phyloP scores from a whole-genome alignment of 2,113 vertebrate species.

The Percina caprodes region DNA sequence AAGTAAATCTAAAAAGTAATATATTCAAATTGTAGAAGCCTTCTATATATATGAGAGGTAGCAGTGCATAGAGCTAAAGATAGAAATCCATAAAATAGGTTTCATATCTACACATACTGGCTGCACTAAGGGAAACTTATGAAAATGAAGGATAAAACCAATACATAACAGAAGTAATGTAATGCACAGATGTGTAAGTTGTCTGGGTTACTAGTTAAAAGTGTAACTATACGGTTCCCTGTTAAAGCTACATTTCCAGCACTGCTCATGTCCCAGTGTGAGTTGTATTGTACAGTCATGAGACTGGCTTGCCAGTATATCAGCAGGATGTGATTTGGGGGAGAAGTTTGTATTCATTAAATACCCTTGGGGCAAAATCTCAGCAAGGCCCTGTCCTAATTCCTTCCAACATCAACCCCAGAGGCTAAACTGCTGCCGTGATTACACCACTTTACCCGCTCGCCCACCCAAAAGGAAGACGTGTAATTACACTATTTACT shows the following conservation, averaged over 20 bases:
- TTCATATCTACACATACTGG: neutral
- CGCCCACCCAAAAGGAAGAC: constrained; percentile 75
- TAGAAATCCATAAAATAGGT: neutral
- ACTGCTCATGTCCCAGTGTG: neutral
- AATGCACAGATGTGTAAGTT: neutral
- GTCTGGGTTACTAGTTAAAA: neutral
- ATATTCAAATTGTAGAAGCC: neutral
- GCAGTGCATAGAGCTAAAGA: no score
- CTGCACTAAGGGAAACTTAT: neutral
- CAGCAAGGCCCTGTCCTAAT: constrained; percentile 58
- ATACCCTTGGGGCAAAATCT: constrained; percentile 59
- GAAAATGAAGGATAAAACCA: neutral
- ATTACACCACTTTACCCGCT: constrained; percentile 76
- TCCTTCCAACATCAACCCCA: constrained; percentile 64
- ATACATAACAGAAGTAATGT: neutral
- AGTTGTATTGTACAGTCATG: neutral
- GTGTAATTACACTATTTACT: constrained; percentile 78
- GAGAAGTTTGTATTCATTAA: constrained; percentile 60
- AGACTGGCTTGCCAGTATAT: constrained; percentile 17
- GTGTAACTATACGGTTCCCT: neutral
- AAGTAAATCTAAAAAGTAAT: no score
- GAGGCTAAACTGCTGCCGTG: constrained; percentile 62
- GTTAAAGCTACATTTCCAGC: constrained; percentile 14
- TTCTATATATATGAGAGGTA: neutral
- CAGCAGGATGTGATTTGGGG: constrained; percentile 72